Evolutionary conservation across 1,140 invertebrate species (phyloP).

Genomic region (Homalodisca vitripennis): DNA sequence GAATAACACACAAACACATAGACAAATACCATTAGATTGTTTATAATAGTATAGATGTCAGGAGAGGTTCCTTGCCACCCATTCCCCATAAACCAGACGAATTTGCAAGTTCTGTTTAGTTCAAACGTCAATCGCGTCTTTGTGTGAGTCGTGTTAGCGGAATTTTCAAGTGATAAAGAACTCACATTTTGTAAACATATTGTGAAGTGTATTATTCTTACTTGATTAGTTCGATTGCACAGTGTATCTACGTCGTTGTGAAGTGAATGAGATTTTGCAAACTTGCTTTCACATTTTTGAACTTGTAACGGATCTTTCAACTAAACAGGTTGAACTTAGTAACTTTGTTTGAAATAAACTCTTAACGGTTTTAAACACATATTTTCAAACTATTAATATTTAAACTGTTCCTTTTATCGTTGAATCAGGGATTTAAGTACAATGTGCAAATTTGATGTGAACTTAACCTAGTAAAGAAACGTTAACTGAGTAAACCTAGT

Average conservation of each 20-base stretch:
- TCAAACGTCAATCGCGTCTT: neutral
- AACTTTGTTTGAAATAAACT: neutral
- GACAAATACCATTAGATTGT: no score
- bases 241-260: neutral
- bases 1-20: no score
- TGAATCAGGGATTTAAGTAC: neutral
- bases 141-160: neutral
- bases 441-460: neutral
- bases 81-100: no score
- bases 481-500: neutral
- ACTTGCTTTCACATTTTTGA: neutral
- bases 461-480: neutral
- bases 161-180: neutral
- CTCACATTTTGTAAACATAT: no score
- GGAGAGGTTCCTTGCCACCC: no score
- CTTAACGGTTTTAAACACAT: neutral
- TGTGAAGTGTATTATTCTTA: neutral
- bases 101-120: no score
- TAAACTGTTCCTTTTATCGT: neutral
- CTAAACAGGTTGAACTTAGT: neutral
- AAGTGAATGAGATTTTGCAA: neutral
- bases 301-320: neutral
- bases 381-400: neutral
- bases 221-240: neutral
- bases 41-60: no score